Base-by-base conservation (phyloP, 2,888 invertebrate genomes). In the Ormyrus thymus region DNA sequence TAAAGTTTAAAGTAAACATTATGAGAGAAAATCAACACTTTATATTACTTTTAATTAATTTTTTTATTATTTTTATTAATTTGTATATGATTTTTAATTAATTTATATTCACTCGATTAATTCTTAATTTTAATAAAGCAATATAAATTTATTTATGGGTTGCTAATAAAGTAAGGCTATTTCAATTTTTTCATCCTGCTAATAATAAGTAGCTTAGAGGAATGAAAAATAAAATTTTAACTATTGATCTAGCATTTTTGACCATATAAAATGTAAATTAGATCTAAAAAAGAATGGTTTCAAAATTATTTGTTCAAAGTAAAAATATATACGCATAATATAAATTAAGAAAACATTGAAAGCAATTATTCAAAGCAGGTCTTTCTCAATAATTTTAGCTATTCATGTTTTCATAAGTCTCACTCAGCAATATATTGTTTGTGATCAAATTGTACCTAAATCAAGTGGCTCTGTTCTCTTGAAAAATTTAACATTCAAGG, bases 401-500 rank as follows among this genome's bases (percentile, higher is more conserved):
- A 66, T 58, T 45, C 8, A 11, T 58, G 6, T 50, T 43, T 58
- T 15, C 50, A 29, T 66, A 45, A 43, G 45, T 55, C n/a, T 68
- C 10, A 68, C 8, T 45, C 50, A 53, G 51, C 45, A 43, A 43
- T 9, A 29, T 29, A 29, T 55, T 4, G 55, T 65, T n/a, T 56
- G 8, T 53, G 8, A 15, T 51, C 10, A 53, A 15, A 51, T 4
- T 66, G 29, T 29, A 29, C 43, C 9, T 68, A 68, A 58, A 55
- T 74, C n/a, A 51, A 46, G 11, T 61, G 11, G 68, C 68, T 76
- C 76, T 76, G 70, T 64, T 76, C 70, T 76, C 58, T 64, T 70
- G 56, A n/a, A 29, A 29, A 70, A 43, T 70, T 11, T 13, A 68
- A 53, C 29, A 56, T 56, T 76, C 64, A 56, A 56, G 58, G 56